A percentile compares a stretch with the other conserved stretches of the same genome.
Evolutionary conservation across 2,797 vertebrate genomes (phyloP).

Genomic region (Bradypodion pumilum): DNA sequence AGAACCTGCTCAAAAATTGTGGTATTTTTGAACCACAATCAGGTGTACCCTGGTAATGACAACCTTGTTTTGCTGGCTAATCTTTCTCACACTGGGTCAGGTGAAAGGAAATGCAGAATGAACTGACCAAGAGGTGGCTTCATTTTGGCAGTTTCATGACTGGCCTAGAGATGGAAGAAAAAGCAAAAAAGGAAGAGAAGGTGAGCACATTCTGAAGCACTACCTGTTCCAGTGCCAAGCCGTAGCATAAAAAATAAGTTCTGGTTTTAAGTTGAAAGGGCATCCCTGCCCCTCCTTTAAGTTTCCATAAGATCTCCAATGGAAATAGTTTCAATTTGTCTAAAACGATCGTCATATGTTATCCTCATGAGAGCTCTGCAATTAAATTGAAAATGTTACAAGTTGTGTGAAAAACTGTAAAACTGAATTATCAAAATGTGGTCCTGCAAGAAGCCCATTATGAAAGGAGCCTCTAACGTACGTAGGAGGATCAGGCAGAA

Average conservation of each 20-base stretch:
- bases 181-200: not conserved
- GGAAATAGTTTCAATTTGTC: not conserved
- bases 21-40: too few species aligned
- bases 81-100: too few species aligned
- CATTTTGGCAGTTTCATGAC: too few species aligned
- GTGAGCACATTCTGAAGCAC: not conserved
- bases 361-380: not conserved
- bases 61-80: too few species aligned
- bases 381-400: not conserved
- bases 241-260: not conserved
- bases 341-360: not conserved
- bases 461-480: not conserved
- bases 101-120: too few species aligned
- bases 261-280: not conserved
- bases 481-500: not conserved
- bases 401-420: not conserved
- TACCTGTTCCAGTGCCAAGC: not conserved
- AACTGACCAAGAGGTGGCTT: too few species aligned
- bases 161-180: too few species aligned
- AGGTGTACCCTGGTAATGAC: too few species aligned
- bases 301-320: not conserved
- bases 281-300: too few species aligned
- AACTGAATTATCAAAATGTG: constrained; percentile 15
- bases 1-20: too few species aligned
- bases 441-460: constrained; percentile 1